Percentiles rank a stretch among this genome's conserved stretches.
These are phyloP conservation scores for Turritopsis rubra DNA, from an alignment of 30 jellyfish, hydroid and myxozoan species.

Conservation along the genomic window DNA sequence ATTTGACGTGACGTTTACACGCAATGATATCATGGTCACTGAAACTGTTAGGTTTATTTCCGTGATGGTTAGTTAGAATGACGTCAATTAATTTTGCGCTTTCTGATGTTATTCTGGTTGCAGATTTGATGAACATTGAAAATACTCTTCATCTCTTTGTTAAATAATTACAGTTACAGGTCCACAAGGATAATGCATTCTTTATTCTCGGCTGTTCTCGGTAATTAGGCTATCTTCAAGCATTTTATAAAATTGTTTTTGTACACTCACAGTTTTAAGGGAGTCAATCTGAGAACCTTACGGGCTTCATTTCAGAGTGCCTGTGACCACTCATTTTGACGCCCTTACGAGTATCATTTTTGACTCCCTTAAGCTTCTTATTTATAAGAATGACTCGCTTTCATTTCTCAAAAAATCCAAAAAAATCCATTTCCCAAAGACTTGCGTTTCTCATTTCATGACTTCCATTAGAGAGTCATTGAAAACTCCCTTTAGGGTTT, in stretches of 20 bases:
- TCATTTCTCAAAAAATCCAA: no score
- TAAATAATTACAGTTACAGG: not conserved
- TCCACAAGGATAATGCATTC: not conserved
- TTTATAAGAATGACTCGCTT: no score
- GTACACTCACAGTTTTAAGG: no score
- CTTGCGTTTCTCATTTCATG: no score
- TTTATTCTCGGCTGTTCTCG: conserved; percentile 1
- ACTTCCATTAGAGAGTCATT: no score
- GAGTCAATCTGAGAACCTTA: no score
- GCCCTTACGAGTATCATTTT: no score
- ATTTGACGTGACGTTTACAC: conserved; percentile 6
- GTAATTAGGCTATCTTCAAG: not conserved
- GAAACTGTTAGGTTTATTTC: not conserved
- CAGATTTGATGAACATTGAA: conserved; percentile 3
- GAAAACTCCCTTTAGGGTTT: no score
- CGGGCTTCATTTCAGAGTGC: no score
- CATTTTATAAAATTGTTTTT: not conserved
- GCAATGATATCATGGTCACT: conserved; percentile 6
- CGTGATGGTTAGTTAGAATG: not conserved
- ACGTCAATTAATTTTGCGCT: conserved; percentile 4
- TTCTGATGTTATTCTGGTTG: not conserved
- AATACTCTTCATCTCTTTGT: not conserved
- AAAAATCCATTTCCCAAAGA: no score
- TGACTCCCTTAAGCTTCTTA: no score
- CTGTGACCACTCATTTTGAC: no score